Evolutionary conservation across 2,888 invertebrate species (phyloP).

Genomic region (Trissolcus japonicus): DNA sequence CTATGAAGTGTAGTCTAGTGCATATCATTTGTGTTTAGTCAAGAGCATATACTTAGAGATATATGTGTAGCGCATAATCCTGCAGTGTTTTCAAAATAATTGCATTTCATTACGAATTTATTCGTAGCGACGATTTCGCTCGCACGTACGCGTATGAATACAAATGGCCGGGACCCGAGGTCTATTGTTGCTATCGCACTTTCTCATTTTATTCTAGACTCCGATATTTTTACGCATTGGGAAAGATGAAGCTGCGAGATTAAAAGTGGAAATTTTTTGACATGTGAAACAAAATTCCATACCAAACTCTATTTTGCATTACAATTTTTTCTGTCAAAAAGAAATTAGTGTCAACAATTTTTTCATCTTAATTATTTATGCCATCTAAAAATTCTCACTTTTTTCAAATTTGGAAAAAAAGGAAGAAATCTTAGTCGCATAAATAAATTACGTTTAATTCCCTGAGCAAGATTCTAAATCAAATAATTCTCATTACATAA

Average conservation of each 20-base stretch:
- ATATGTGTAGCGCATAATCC: conserved; percentile 48
- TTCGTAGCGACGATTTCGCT: conserved; percentile 45
- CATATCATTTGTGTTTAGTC: conserved; percentile 53
- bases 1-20: conserved; percentile 63
- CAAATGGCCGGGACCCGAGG: conserved; percentile 32
- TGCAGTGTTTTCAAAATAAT: conserved; percentile 54
- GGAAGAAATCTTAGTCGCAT: neutral
- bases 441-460: conserved; percentile 25
- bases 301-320: too few species aligned
- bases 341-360: neutral
- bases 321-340: too few species aligned
- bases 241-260: neutral
- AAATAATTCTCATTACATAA: conserved; percentile 38
- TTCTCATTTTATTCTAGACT: conserved; percentile 6
- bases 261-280: neutral
- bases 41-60: conserved; percentile 49
- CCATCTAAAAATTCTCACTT: too few species aligned
- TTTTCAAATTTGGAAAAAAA: too few species aligned
- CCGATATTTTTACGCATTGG: neutral
- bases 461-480: conserved; percentile 24
- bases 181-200: conserved; percentile 14
- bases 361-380: neutral
- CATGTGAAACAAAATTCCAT: too few species aligned
- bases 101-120: conserved; percentile 55
- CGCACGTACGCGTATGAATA: conserved; percentile 42